Evolutionary conservation across 2,888 invertebrate species (phyloP).

Genomic region (Lymantria monacha): DNA sequence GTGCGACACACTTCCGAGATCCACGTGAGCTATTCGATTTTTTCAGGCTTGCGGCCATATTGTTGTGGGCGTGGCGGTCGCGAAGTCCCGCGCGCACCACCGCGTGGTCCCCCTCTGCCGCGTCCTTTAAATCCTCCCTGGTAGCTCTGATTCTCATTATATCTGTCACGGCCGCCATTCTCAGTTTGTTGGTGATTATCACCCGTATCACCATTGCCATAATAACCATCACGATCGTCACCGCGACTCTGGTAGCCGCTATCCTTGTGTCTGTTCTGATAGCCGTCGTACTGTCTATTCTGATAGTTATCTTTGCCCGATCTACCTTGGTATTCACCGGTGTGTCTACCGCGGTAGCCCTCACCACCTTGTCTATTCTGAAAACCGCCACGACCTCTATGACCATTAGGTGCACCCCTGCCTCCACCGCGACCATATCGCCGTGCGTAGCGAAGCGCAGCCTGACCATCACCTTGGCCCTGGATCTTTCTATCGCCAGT

Average conservation of each 20-base stretch:
- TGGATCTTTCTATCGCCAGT: constrained; percentile 58
- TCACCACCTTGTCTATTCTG: constrained; percentile 56
- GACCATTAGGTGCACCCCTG: constrained; percentile 66
- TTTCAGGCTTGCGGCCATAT: constrained; percentile 66
- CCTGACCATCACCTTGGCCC: constrained; percentile 71
- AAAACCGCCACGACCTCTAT: constrained; percentile 65
- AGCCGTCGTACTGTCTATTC: constrained; percentile 59
- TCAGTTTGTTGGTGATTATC: constrained; percentile 73
- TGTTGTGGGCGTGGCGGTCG: constrained; percentile 54
- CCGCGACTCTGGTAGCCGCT: constrained; percentile 54
- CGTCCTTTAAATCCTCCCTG: constrained; percentile 82
- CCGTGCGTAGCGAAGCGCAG: constrained; percentile 59
- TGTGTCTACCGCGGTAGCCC: constrained; percentile 56
- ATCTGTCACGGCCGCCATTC: constrained; percentile 76
- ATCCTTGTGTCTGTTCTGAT: constrained; percentile 60
- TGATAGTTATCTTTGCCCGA: constrained; percentile 63
- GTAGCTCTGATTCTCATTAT: constrained; percentile 74
- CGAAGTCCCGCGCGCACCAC: constrained; percentile 44
- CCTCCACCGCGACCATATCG: constrained; percentile 58
- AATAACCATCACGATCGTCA: constrained; percentile 55
- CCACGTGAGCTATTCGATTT: constrained; percentile 52
- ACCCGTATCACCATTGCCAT: constrained; percentile 67
- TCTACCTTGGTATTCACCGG: constrained; percentile 57
- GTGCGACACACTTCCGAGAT: constrained; percentile 34
- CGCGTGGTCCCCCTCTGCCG: constrained; percentile 71